phyloP scores from a whole-genome alignment of 1,140 invertebrate genomes.

The Eciton burchellii region DNA sequence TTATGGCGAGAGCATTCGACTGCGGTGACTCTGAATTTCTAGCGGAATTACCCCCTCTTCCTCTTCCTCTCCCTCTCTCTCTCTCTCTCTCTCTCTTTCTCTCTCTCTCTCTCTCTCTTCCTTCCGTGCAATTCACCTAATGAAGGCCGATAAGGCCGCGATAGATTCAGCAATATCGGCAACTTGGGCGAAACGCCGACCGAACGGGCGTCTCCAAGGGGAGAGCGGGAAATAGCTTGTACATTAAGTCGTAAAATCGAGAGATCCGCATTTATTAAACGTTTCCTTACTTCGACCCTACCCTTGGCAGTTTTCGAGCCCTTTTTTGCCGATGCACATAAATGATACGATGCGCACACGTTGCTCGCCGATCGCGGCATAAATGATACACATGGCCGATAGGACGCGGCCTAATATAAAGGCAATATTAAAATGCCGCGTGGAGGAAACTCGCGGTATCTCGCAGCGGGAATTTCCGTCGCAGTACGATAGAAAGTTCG shows the following conservation, averaged over 20 bases:
- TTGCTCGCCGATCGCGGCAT: no score
- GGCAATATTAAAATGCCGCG: conserved; percentile 65
- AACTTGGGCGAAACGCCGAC: conserved; percentile 24
- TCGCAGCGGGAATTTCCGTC: conserved; percentile 53
- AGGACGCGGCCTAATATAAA: conserved; percentile 29
- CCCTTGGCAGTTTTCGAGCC: neutral
- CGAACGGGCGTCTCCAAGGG: conserved; percentile 12
- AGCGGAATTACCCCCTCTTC: conserved; percentile 50
- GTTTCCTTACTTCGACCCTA: conserved; percentile 51
- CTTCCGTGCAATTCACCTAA: conserved; percentile 41
- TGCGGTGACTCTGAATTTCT: conserved; percentile 62
- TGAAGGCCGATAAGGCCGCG: conserved; percentile 55
- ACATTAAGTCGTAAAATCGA: conserved; percentile 62
- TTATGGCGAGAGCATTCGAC: conserved; percentile 72
- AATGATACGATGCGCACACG: no score
- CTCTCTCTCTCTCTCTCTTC: neutral
- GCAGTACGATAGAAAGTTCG: conserved; percentile 66
- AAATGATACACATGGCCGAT: conserved; percentile 8
- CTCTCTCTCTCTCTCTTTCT: conserved; percentile 34
- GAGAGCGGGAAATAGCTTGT: conserved; percentile 35
- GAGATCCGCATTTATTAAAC: conserved; percentile 59
- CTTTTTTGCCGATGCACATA: conserved; percentile 1
- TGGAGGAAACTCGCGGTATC: conserved; percentile 46
- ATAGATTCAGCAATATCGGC: conserved; percentile 63
- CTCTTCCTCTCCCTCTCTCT: conserved; percentile 20